Evolutionary conservation across 2,113 vertebrate genomes (phyloP).

Genomic region (Lepus americanus): DNA sequence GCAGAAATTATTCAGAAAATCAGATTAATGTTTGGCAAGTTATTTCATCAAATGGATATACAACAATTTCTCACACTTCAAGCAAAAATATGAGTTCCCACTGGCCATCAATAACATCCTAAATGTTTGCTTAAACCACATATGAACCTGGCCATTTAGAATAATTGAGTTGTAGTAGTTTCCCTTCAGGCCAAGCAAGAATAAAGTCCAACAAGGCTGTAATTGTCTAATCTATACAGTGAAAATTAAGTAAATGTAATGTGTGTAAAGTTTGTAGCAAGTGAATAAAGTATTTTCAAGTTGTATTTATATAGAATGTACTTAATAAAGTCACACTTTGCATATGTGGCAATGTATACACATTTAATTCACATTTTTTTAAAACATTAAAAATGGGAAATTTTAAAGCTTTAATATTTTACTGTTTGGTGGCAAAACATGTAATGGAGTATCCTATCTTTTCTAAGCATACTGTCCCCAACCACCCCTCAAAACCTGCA

Average conservation of each 20-base stretch:
- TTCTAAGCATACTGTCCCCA: neutral
- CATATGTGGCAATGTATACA: neutral
- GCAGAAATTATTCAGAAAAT: constrained; percentile 54
- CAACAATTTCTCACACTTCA: neutral
- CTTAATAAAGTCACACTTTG: neutral
- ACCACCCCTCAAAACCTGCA: neutral
- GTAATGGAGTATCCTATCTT: neutral
- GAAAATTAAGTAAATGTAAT: constrained; percentile 27
- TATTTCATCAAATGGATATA: constrained; percentile 37
- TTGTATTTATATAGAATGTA: constrained; percentile 42
- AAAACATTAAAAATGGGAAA: constrained; percentile 64
- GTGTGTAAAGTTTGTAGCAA: constrained; percentile 13
- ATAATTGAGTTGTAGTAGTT: neutral
- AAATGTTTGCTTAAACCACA: constrained; percentile 22
- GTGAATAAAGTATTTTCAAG: constrained; percentile 78
- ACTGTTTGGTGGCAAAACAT: neutral
- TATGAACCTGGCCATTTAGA: neutral
- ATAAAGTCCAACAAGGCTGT: neutral
- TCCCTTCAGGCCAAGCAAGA: neutral
- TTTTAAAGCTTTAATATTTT: constrained; percentile 19
- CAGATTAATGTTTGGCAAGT: neutral
- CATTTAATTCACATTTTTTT: constrained; percentile 55
- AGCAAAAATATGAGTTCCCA: neutral
- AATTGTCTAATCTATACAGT: constrained; percentile 42
- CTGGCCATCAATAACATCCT: neutral